A percentile compares a stretch with the other conserved stretches of the same genome.
Conservation (phyloP, 2,888 invertebrate genomes). For the Eupithecia tripunctaria region DNA sequence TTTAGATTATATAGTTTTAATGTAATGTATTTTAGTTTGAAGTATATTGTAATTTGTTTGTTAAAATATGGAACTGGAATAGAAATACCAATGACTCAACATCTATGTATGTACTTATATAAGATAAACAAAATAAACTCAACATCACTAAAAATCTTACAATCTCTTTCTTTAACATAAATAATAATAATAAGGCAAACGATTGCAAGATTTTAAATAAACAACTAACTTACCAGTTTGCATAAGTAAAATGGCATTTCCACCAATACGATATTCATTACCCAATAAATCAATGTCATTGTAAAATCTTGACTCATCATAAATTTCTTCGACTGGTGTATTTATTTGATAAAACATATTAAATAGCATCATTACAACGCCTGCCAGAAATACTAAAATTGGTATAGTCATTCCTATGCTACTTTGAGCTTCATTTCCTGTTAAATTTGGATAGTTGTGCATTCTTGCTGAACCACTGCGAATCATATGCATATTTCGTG, state of each 20-base stretch:
- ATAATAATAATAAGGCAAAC: too few species aligned
- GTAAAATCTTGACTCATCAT: slow-evolving; percentile 63
- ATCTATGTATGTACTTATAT: too few species aligned
- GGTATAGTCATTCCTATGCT: slow-evolving; percentile 9
- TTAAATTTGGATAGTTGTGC: background rate
- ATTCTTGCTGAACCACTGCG: slow-evolving; percentile 15
- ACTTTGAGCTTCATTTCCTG: background rate
- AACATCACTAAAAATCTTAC: too few species aligned
- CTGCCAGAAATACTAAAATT: slow-evolving; percentile 10
- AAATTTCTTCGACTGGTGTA: slow-evolving; percentile 33
- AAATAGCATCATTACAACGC: background rate
- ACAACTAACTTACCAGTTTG: slow-evolving; percentile 62
- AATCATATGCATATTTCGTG: slow-evolving; percentile 7
- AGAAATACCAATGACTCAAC: too few species aligned
- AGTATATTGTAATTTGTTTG: too few species aligned
- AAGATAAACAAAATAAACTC: too few species aligned
- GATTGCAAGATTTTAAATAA: background rate
- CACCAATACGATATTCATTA: slow-evolving; percentile 65
- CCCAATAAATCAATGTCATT: slow-evolving; percentile 64
- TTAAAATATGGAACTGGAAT: too few species aligned
- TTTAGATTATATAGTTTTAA: too few species aligned
- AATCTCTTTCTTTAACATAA: too few species aligned
- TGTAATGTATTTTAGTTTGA: too few species aligned
- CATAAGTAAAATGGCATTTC: slow-evolving; percentile 66
- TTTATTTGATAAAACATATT: slow-evolving; percentile 19